Evolutionary conservation across 2,888 invertebrate species (phyloP).

Genomic region (Rambutsinella grinnellia): DNA sequence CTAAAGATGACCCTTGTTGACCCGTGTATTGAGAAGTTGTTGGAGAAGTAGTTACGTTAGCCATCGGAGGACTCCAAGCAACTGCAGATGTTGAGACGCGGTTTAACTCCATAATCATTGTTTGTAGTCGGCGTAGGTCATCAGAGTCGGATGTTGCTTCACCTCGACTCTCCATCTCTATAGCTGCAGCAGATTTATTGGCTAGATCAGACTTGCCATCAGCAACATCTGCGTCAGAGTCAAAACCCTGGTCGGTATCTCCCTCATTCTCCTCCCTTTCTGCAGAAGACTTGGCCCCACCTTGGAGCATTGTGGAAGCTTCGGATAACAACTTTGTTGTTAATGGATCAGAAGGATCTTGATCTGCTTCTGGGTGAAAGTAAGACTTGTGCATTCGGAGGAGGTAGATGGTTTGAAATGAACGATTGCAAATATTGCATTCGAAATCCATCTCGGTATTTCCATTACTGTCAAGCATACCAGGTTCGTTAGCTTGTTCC

Average conservation of each 20-base stretch:
- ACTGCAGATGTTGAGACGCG: conserved; percentile 74
- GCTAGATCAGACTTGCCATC: conserved; percentile 29
- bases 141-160: conserved; percentile 76
- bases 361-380: conserved; percentile 68
- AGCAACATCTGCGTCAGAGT: conserved; percentile 35
- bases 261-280: conserved; percentile 50
- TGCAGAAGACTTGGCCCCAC: conserved; percentile 70
- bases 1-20: conserved; percentile 58
- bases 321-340: conserved; percentile 42
- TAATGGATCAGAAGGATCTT: conserved; percentile 52
- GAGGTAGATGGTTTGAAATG: conserved; percentile 69
- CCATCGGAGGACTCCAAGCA: conserved; percentile 60
- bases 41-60: conserved; percentile 40
- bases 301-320: conserved; percentile 30
- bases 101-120: conserved; percentile 90
- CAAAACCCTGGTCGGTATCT: conserved; percentile 47
- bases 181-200: conserved; percentile 22
- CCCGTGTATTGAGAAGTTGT: conserved; percentile 60
- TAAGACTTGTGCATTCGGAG: conserved; percentile 70
- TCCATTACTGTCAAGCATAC: conserved; percentile 57
- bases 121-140: conserved; percentile 88
- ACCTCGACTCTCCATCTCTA: conserved; percentile 62
- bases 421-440: conserved; percentile 69
- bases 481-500: conserved; percentile 31
- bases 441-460: conserved; percentile 67